Evolutionary conservation across 2,797 vertebrate species (phyloP).

Genomic region (Coregonus suidteri): DNA sequence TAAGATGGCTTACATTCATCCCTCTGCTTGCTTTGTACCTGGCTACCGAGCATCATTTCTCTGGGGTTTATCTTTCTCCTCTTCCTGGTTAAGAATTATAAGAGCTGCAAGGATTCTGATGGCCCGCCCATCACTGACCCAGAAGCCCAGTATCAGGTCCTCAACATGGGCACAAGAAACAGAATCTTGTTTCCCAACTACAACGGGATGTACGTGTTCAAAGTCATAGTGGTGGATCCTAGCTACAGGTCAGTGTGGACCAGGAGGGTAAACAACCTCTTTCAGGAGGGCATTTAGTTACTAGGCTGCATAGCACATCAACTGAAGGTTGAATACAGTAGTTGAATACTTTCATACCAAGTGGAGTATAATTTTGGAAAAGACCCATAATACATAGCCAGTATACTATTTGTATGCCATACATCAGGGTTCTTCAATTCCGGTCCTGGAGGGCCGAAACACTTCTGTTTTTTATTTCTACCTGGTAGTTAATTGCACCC

Average conservation of each 20-base stretch:
- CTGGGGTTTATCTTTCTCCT: not conserved
- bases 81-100: slow-evolving; percentile 34
- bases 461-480: too few species aligned
- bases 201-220: slow-evolving; percentile 42
- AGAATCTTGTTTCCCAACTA: slow-evolving; percentile 29
- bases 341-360: not conserved
- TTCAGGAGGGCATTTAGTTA: not conserved
- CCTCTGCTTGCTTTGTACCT: not conserved
- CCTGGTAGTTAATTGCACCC: too few species aligned
- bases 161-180: slow-evolving; percentile 16
- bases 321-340: not conserved
- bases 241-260: slow-evolving; percentile 32
- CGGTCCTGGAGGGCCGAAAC: too few species aligned
- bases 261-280: not conserved
- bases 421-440: too few species aligned
- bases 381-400: too few species aligned
- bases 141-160: slow-evolving; percentile 28
- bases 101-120: slow-evolving; percentile 18
- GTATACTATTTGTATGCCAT: not conserved
- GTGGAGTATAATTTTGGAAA: not conserved
- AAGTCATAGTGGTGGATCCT: slow-evolving; percentile 34
- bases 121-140: slow-evolving; percentile 6
- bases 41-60: not conserved
- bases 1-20: not conserved
- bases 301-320: not conserved